These are phyloP conservation scores for Macrophya annulata DNA, from an alignment of 2,888 invertebrate species.

Conservation along the genomic window DNA sequence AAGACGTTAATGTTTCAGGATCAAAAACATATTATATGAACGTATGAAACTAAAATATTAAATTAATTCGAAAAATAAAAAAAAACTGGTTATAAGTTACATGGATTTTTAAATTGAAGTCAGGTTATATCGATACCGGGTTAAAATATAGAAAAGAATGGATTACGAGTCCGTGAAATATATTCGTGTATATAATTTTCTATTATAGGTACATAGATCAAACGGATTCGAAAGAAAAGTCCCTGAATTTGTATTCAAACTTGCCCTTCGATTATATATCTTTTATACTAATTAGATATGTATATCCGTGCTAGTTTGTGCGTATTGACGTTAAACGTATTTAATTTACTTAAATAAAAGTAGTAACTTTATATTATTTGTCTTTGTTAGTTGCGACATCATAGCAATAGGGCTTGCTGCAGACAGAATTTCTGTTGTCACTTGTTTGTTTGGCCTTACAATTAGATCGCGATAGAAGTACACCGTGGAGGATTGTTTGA, in stretches of 20 bases:
- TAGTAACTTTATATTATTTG: slow-evolving; percentile 16
- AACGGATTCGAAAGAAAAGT: slow-evolving; percentile 25
- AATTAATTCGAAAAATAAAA: too few species aligned
- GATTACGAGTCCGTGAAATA: background rate
- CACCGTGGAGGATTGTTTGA: slow-evolving; percentile 41
- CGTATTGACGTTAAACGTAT: background rate
- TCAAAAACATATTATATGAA: background rate
- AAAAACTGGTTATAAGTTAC: too few species aligned
- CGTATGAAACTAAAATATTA: background rate
- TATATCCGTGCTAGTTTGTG: background rate
- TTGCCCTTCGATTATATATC: slow-evolving; percentile 44
- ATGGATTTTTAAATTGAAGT: too few species aligned
- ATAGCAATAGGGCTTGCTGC: slow-evolving; percentile 1
- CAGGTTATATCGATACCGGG: too few species aligned
- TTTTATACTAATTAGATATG: background rate
- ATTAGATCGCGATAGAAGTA: slow-evolving; percentile 35
- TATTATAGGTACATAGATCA: background rate
- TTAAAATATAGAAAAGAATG: too few species aligned
- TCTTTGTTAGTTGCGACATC: slow-evolving; percentile 21
- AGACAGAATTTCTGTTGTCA: slow-evolving; percentile 1
- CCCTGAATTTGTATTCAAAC: slow-evolving; percentile 24
- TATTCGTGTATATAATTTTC: background rate
- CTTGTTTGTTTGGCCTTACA: slow-evolving; percentile 49
- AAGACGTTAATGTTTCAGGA: slow-evolving; percentile 22
- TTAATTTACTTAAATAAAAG: background rate